Conservation (phyloP, 2,888 invertebrate genomes). For the Eupithecia subumbrata region DNA sequence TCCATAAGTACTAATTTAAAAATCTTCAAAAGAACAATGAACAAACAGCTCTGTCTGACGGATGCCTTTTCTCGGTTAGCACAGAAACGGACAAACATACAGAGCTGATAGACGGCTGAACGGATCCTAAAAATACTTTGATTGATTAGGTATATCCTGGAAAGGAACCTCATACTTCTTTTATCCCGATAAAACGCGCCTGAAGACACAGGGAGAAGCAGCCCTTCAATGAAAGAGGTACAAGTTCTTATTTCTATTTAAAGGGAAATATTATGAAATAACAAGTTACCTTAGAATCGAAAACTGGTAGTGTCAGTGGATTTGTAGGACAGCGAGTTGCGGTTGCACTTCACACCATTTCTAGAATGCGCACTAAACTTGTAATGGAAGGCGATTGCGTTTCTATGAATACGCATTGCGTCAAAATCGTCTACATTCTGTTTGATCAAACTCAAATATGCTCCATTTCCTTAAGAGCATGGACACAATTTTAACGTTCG, state of each 20-base stretch:
- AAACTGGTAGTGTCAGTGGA: slow-evolving; percentile 37
- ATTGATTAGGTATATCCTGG: too few species aligned
- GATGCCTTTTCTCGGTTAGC: neutral
- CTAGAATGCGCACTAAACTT: slow-evolving; percentile 14
- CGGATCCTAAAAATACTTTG: too few species aligned
- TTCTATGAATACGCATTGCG: slow-evolving; percentile 2
- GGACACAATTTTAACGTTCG: neutral
- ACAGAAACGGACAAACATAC: too few species aligned
- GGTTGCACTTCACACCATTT: slow-evolving; percentile 9
- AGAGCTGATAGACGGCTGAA: too few species aligned
- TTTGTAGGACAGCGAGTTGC: slow-evolving; percentile 37
- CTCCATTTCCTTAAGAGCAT: neutral
- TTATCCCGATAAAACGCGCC: neutral
- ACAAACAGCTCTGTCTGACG: neutral
- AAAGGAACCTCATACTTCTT: neutral
- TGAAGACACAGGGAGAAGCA: neutral
- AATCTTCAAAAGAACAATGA: neutral
- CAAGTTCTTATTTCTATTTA: neutral
- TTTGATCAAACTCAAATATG: neutral
- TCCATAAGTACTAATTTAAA: neutral
- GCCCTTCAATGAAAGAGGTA: neutral
- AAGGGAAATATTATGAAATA: slow-evolving; percentile 30
- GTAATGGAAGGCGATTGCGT: slow-evolving; percentile 1
- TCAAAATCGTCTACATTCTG: neutral
- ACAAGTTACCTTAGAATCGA: slow-evolving; percentile 21